phyloP scores from a whole-genome alignment of 2,888 invertebrate species.

The Brachynemurus nebulosus region DNA sequence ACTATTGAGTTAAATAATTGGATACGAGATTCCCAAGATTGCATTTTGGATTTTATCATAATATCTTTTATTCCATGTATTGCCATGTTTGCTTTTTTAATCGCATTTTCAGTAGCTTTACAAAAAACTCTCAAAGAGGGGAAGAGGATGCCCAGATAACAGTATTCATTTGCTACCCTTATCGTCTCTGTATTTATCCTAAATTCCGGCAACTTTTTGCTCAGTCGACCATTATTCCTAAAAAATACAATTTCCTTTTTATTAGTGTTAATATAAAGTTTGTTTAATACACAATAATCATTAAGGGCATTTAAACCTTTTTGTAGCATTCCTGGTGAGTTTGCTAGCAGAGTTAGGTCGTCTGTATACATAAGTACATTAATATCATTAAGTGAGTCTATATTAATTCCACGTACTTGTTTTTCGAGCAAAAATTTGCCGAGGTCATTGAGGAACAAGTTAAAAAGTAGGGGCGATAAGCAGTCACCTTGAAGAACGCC shows the following conservation, averaged over 20 bases:
- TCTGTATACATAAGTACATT: neutral
- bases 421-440: neutral
- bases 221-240: too few species aligned
- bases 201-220: too few species aligned
- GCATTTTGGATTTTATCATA: neutral
- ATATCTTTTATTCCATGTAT: neutral
- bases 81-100: neutral
- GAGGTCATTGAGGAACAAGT: neutral
- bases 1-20: neutral
- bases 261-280: neutral
- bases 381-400: neutral
- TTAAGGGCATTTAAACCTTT: too few species aligned
- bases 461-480: neutral
- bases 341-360: neutral
- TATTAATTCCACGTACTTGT: neutral
- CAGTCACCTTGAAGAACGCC: neutral
- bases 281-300: neutral
- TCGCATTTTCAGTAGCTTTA: too few species aligned
- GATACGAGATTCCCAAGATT: neutral
- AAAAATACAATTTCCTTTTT: neutral
- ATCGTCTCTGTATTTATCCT: too few species aligned
- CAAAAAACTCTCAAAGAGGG: too few species aligned
- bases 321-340: neutral
- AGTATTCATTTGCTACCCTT: neutral
- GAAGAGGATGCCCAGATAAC: neutral